phyloP scores from a whole-genome alignment of 2,888 invertebrate species.

The Chymomyza procnemis region DNA sequence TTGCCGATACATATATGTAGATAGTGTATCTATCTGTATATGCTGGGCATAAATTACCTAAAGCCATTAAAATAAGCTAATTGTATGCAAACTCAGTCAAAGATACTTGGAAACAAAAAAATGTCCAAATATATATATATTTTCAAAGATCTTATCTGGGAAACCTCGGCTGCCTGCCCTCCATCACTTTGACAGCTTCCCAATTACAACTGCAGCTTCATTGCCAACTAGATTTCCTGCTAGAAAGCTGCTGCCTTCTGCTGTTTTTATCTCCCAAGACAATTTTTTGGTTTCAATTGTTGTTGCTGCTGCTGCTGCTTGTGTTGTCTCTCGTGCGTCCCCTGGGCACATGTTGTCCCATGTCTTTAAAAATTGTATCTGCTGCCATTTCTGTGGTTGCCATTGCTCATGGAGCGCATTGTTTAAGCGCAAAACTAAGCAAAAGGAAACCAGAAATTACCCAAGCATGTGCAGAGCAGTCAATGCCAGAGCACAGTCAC shows the following conservation, averaged over 20 bases:
- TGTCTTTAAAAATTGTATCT: constrained; percentile 45
- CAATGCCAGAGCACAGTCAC: constrained; percentile 2
- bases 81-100: not conserved
- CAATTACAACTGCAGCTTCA: not conserved
- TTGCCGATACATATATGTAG: not conserved
- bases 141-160: not conserved
- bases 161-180: not conserved
- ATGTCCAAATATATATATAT: not conserved
- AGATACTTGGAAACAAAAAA: not conserved
- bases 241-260: too few relatives aligned
- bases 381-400: constrained; percentile 13
- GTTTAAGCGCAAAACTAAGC: not conserved
- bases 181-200: not conserved
- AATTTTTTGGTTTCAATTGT: constrained; percentile 44
- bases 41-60: not conserved
- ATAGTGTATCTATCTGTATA: too few relatives aligned
- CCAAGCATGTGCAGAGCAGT: constrained; percentile 47
- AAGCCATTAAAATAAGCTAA: not conserved
- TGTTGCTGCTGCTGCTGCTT: constrained; percentile 30
- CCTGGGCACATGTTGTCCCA: constrained; percentile 48
- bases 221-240: not conserved
- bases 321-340: constrained; percentile 38
- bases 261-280: constrained; percentile 40
- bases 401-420: not conserved
- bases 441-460: constrained; percentile 42